Base-by-base conservation (phyloP, 2,797 vertebrate genomes). In the Sus cebifrons region DNA sequence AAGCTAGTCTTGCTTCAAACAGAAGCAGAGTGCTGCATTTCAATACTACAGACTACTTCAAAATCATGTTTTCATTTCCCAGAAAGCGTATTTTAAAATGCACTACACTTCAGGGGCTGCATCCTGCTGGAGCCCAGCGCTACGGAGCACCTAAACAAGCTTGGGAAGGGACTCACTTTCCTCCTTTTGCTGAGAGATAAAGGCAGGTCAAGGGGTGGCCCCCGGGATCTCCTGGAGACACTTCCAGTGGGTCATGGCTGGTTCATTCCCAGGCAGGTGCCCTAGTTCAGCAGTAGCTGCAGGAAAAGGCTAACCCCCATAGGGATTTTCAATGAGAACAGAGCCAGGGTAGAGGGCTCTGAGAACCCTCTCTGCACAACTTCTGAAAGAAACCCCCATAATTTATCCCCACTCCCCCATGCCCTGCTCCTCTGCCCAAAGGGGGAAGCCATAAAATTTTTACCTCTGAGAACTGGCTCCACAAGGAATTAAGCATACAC, bases 11-110 rank as follows among this genome's bases (percentile, higher is more conserved):
- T 89, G 86, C 95, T 97, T 96, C 32, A 4, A 65, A 96, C 85
- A 96, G 91, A 93, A 97, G 89, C 86, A 73, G 89, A 97, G 95
- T 96, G 92, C 94, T 96, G 93, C 94, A 97, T 97, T 97, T 97
- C 95, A 95, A 96, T 97, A 89, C 91, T 91, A 83, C 89, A 89
- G 93, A 94, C 93, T 97, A 96, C 97, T 98, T 98, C 96, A 97
- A 94, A 96, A 86, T 94, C 94, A 95, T 97, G 95, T 97, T 97
- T 98, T 97, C 94, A 89, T 97, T 97, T 95, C 93, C 86, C 95
- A 96, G 96, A 86, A 94, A 95, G 83, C 91, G 74, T 92, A 88
- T 95, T 96, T 95, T 89, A 3, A 60, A 96, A 94, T 94, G 84
- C 84, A 68, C 95, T 96, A 85, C 79, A 96, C 95, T 97, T 91